Evolutionary conservation across 2,888 invertebrate genomes (phyloP).

Genomic region (Herminia tarsipennalis): DNA sequence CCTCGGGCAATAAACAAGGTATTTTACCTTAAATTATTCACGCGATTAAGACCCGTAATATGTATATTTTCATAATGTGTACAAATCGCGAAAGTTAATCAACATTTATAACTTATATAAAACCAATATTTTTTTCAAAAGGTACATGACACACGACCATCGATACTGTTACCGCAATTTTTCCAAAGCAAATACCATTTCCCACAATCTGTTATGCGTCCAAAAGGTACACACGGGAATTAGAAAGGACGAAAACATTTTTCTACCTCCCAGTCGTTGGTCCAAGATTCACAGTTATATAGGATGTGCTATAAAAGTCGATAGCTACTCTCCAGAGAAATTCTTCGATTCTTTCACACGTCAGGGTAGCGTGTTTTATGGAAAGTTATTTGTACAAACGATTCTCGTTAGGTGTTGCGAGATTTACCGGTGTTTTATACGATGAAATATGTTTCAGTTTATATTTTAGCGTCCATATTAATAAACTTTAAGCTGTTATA

Average conservation of each 20-base stretch:
- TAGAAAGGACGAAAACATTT: slow-evolving; percentile 41
- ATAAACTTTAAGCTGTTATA: no score
- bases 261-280: slow-evolving; percentile 37
- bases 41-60: no score
- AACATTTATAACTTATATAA: background rate
- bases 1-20: no score
- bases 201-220: slow-evolving; percentile 50
- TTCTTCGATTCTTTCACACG: slow-evolving; percentile 42
- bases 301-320: slow-evolving; percentile 43
- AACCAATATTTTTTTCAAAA: slow-evolving; percentile 16
- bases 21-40: no score
- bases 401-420: slow-evolving; percentile 29
- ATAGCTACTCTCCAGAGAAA: slow-evolving; percentile 47
- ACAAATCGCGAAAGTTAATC: no score
- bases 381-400: slow-evolving; percentile 45
- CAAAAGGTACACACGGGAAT: slow-evolving; percentile 50
- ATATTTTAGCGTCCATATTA: no score
- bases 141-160: slow-evolving; percentile 14
- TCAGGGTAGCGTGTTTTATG: slow-evolving; percentile 35
- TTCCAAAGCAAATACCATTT: slow-evolving; percentile 38
- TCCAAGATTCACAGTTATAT: slow-evolving; percentile 31
- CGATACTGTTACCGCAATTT: slow-evolving; percentile 24
- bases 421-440: slow-evolving; percentile 7
- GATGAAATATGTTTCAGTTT: no score
- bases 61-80: no score